Evolutionary conservation across 30 jellyfish, hydroid and myxozoan genomes (phyloP), one percentile per base, ranked within the genome.

Genomic region (Mastigias papua): DNA sequence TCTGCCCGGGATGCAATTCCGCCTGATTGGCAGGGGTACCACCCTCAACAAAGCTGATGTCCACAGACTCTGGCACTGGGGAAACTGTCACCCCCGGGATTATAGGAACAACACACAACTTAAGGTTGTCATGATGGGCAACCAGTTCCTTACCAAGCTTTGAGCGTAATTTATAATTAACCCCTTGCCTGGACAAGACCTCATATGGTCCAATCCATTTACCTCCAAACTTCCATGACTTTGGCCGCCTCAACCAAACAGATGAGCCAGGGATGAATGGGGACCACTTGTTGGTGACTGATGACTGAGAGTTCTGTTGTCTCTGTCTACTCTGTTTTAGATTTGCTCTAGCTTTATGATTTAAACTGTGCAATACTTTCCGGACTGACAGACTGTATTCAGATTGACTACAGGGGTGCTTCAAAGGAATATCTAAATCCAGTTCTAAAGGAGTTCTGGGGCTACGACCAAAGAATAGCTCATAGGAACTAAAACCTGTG

Each of bases 141-240:
- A 74, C 86, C 71, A 74, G 34, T 21, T 20, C 35, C 35, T 74
- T 74, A 19, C 73, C 86, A 21, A 29, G 75, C 73, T 42, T 74
- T 71, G 86, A 74, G 42, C 34, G 42, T 29, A 74, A 22, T 68
- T 42, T 34, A 30, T 33, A 74, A 42, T 74, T 74, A 54, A 74
- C 73, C 49, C 86, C 86, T 29, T 49, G 42, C 35, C 73, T 74
- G 57, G 86, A 26, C 22, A 48, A 74, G 37, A 74, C 73, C 30
- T 54, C 51, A 54, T 74, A 74, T 5, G 73, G 86, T 19, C 71
- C 86, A 54, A 74, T 54, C 86, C 86, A 54, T 30, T 51, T 49
- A 9, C 73, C 48, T 34, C 86, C 86, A 74, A 74, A 54, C 86
- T 74, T 74, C 86, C 86, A 74, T 48, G 86, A 21, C 35, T 74